Evolutionary conservation across 2,888 invertebrate species (phyloP).

Genomic region (Linnaemya tessellans): DNA sequence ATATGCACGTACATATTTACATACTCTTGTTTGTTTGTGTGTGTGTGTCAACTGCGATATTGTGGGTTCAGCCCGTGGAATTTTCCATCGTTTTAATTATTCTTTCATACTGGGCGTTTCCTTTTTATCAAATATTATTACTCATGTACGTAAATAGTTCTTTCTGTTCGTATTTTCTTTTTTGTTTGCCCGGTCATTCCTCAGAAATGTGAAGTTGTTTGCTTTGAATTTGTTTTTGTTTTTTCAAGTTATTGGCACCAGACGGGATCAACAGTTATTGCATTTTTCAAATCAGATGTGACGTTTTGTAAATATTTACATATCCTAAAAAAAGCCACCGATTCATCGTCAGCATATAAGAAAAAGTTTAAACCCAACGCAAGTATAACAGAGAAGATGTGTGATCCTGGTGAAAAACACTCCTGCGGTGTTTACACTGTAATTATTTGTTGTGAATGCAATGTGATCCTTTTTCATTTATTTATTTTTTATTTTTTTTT

Average conservation of each 20-base stretch:
- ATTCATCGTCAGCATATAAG: too few relatives aligned
- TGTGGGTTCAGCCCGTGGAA: slow-evolving; percentile 5
- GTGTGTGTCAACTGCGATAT: not conserved
- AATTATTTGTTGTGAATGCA: too few relatives aligned
- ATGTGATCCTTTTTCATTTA: too few relatives aligned
- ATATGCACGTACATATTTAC: not conserved
- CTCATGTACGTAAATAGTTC: not conserved
- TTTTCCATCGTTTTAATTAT: not conserved
- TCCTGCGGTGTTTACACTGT: too few relatives aligned
- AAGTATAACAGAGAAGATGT: too few relatives aligned
- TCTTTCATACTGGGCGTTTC: not conserved
- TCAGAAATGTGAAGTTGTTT: not conserved
- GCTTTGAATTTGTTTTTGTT: not conserved
- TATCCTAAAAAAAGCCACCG: too few relatives aligned
- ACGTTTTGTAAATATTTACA: too few relatives aligned
- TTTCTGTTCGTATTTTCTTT: not conserved
- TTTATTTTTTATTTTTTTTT: too few relatives aligned
- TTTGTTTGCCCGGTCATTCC: not conserved
- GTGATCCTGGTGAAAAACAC: too few relatives aligned
- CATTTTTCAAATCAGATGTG: not conserved
- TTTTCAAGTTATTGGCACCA: not conserved
- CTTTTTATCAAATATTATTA: not conserved
- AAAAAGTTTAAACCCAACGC: too few relatives aligned
- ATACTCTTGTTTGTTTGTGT: not conserved
- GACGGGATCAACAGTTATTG: not conserved